Evolutionary conservation across 1,140 invertebrate genomes (phyloP), one percentile per base, ranked within the genome.

Genomic region (Drosophila pachea): DNA sequence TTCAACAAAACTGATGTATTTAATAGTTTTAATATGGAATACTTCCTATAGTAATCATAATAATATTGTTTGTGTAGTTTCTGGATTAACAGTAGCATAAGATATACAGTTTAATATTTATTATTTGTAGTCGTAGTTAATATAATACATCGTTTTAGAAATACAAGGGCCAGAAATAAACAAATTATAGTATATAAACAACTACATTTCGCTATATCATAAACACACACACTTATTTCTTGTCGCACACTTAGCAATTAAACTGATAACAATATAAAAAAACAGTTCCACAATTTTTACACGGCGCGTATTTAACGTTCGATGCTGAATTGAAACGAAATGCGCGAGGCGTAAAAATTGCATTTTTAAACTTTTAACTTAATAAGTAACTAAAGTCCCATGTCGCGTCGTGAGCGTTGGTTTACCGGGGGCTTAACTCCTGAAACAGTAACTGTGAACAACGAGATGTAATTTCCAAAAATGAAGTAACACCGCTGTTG

Each of bases 321-420:
- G 74, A 76, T 76, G 74, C 74, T 76, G 73, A 73, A 36, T 58
- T 54, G 52, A 40, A 54, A 42, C 32, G 53, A 22, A 76, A 76
- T 48, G 62, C 29, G 74, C 74, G 71, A 12, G 45, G 71, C 71
- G 71, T 73, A 60, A 62, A 74, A 76, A 73, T 76, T 61, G 8
- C 2, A 60, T 61, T 55, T 42, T 43, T 14, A 29, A 73, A 69
- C 65, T 65, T 54, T 70, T 40, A 73, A 63, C 71, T 76, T 84
- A 72, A 62, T 72, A 86, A 86, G 81, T 84, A 84, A 84, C 79
- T 68, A 66, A 79, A 77, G 81, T 86, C 81, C 81, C 71, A 77
- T 76, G 65, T 82, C 22, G 22, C 68, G 58, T 67, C 47, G 58
- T 74, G 56, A 45, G 38, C 60, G 56, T 56, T 68, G 68, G 47